Evolutionary conservation across 2,797 vertebrate genomes (phyloP), one percentile per base, ranked within the genome.

Genomic region (Crenuchus spilurus): DNA sequence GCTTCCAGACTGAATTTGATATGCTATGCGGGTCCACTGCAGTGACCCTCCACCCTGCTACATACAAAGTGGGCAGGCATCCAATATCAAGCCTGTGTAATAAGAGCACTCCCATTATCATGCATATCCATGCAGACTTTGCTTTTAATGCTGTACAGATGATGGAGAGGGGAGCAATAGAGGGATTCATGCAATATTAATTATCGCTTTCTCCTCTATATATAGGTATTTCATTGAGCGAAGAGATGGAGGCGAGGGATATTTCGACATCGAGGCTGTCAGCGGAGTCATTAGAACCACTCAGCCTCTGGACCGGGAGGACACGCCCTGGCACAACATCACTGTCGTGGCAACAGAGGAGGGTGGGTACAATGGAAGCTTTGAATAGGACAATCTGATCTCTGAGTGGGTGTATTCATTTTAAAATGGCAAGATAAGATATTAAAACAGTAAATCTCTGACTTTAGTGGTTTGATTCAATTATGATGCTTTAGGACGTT

Each of bases 281-380:
- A 96, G 90, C n/a, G 98, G 98, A 48, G 90, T 93, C 11, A 94
- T 99, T 80, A 94, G 92, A 81, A 98, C 97, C 1, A 92, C 91
- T 49, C 94, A 93, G 79, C 84, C 89, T 72, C 92, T 99, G 86
- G 97, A 99, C 90, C 93, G 97, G 73, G 98, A 99, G 74, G 94
- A 96, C 78, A 90, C 85, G 46, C 87, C 95, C 0, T 97, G 96
- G 96, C 95, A 95, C 87, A 99, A 99, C 88, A 95, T 99, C 86
- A 98, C 95, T 64, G 95, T 97, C 81, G 90, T 93, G 88, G 97
- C 96, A 87, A 95, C 95, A 86, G 98, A 99, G 90, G 92, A 93
- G 86, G 97, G 98, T 99, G 94, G 91, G 89, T 92, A 88, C 70
- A 76, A 83, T 65, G 69, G 35, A 24, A 67, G 8, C 61, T 39